Evolutionary conservation across 2,888 invertebrate species (phyloP), one percentile per base, ranked within the genome.

Genomic region (Morpho deidamia): DNA sequence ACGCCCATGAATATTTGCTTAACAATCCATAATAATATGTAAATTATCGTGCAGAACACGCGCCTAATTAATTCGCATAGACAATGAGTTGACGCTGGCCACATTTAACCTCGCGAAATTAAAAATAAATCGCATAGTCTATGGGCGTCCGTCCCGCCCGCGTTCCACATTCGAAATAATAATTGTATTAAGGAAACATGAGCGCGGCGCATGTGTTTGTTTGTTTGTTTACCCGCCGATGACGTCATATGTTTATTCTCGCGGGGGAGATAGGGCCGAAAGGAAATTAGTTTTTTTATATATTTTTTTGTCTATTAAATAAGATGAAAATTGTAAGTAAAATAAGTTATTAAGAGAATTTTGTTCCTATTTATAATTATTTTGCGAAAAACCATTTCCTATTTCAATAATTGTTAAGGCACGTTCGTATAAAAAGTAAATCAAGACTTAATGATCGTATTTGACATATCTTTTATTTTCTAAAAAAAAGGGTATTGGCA

Each of bases 241-340:
- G 90, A 90, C 90, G 90, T 90, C 90, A 90, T 86, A 83, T 90
- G 90, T 90, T 90, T 90, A 90, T 90, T 88, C 90, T 88, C 82
- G 83, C 78, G 83, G 71, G 86, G 77, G 70, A 62, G 52, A 39
- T 59, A 67, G 81, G 84, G 69, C 11, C 38, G 55, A 44, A 51
- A 64, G 41, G 46, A 37, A 9, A n/a, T n/a, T n/a, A n/a, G n/a
- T 45, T 12, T 44, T 44, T 23, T 10, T 9, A 11, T 33, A 34
- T 42, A 2, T 11, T 33, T 8, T 8, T 8, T 34, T 44, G 33
- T 44, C 9, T n/a, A 11, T 34, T 37, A n/a, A n/a, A n/a, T n/a
- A n/a, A n/a, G n/a, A n/a, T n/a, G n/a, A n/a, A n/a, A n/a, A n/a
- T n/a, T n/a, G n/a, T n/a, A n/a, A n/a, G n/a, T n/a, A n/a, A n/a